Evolutionary conservation across 92 coral and sea anemone species (phyloP).

Genomic region (Phenganax stokvisi): DNA sequence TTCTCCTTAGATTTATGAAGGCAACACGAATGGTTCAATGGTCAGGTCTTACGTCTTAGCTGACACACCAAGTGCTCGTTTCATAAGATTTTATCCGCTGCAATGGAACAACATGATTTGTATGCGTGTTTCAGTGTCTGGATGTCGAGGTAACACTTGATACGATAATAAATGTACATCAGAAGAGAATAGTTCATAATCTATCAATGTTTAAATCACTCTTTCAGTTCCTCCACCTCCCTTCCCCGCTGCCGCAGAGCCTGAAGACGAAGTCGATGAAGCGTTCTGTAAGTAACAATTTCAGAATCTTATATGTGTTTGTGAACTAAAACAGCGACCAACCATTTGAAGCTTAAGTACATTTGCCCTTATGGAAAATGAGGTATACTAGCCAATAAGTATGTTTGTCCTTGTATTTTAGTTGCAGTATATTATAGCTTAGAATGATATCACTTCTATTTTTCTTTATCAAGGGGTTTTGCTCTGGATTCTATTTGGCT

Average conservation of each 20-base stretch:
- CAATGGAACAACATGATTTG: conserved; percentile 17
- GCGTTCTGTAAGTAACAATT: conserved; percentile 21
- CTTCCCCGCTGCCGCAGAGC: neutral
- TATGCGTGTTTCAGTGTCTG: conserved; percentile 39
- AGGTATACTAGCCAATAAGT: too few species aligned
- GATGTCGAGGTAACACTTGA: conserved; percentile 27
- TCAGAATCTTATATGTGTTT: neutral
- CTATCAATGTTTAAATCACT: neutral
- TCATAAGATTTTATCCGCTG: conserved; percentile 36
- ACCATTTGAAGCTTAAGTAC: neutral
- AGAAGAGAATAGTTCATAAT: neutral
- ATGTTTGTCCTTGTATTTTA: too few species aligned
- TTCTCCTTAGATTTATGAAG: conserved; percentile 12
- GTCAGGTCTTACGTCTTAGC: conserved; percentile 8
- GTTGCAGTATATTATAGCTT: too few species aligned
- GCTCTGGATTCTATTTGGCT: conserved; percentile 25
- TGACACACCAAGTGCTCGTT: conserved; percentile 14
- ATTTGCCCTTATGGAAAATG: too few species aligned
- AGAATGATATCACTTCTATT: neutral
- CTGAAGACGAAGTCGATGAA: conserved; percentile 27
- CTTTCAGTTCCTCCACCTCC: conserved; percentile 19
- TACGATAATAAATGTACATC: neutral
- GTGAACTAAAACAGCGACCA: neutral
- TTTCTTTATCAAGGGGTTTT: conserved; percentile 1
- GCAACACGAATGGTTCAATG: conserved; percentile 12